phyloP scores from a whole-genome alignment of 2,113 vertebrate species.

The Spizaetus ornatus region DNA sequence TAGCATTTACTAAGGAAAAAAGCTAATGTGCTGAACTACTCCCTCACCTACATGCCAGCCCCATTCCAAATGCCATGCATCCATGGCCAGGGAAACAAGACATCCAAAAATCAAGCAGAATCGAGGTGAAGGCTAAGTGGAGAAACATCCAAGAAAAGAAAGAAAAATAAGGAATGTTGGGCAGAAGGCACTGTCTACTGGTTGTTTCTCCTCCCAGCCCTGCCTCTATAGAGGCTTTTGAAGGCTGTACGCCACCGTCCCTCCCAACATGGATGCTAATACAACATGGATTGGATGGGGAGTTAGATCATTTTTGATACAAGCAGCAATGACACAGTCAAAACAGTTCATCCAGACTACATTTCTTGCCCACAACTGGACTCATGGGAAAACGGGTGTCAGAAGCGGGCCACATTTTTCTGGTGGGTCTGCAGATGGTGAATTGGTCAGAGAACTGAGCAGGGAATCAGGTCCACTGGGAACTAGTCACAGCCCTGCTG shows the following conservation, averaged over 20 bases:
- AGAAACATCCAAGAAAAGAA: not conserved
- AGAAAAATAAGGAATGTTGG: not conserved
- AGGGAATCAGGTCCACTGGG: not conserved
- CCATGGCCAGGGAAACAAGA: not conserved
- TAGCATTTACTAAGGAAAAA: not conserved
- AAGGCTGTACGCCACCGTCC: not conserved
- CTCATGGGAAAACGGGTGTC: not conserved
- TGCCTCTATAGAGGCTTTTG: not conserved
- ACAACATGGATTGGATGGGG: not conserved
- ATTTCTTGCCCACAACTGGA: not conserved
- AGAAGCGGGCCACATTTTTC: not conserved
- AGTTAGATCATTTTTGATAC: not conserved
- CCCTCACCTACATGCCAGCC: not conserved
- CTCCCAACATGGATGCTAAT: not conserved
- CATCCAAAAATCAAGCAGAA: not conserved
- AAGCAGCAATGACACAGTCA: not conserved
- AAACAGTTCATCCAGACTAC: not conserved
- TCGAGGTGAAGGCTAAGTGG: not conserved
- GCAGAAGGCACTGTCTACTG: not conserved
- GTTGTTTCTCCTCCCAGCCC: not conserved
- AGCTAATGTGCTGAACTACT: not conserved
- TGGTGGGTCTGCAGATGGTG: not conserved
- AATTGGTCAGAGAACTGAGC: not conserved
- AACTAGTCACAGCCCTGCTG: not conserved
- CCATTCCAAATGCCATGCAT: not conserved